Evolutionary conservation across 2,797 vertebrate genomes (phyloP), one percentile per base, ranked within the genome.

Genomic region (Syngnathus acus): DNA sequence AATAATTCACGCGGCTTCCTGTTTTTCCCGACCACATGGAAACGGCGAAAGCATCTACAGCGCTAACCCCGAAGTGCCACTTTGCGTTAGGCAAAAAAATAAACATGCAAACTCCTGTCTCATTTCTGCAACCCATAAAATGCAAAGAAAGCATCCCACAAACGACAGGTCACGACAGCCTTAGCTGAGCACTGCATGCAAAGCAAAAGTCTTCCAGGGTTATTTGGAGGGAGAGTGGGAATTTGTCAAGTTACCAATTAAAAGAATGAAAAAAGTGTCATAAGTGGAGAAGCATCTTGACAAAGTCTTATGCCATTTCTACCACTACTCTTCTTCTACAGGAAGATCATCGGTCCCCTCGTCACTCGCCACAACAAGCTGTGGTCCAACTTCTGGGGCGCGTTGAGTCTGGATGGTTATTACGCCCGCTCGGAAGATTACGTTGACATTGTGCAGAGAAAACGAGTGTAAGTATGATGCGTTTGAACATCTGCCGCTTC

Each of bases 351-450:
- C 86, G 94, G 92, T 64, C 97, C 97, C 0, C 93, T 99, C 2
- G 95, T 99, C 75, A 96, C 91, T 68, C 95, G 96, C 65, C 94
- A 98, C 65, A 88, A 95, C 72, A 98, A 98, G 80, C 89, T 99
- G 57, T 99, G 97, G 97, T 99, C 97, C 78, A 99, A 99, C 86
- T 99, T 99, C 87, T 99, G 97, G 97, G 97, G 97, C 79, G 93
- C 95, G 60, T 65, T 99, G 81, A 98, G 94, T 71, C 89, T 95
- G 70, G 97, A 99, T 74, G 97, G 97, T 17, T 99, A 95, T 77
- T 99, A 98, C 16, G 96, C 97, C 45, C 92, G 97, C 38, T 99
- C 96, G 17, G 97, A 99, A 83, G 97, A 99, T 88, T 99, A 98
- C 67, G 88, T 98, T 71, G 96, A 99, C 83, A 96, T 99, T 66